A percentile compares a stretch with the other conserved stretches of the same genome.
Conservation (phyloP, 2,797 vertebrate species). For the Sardinella longiceps region DNA sequence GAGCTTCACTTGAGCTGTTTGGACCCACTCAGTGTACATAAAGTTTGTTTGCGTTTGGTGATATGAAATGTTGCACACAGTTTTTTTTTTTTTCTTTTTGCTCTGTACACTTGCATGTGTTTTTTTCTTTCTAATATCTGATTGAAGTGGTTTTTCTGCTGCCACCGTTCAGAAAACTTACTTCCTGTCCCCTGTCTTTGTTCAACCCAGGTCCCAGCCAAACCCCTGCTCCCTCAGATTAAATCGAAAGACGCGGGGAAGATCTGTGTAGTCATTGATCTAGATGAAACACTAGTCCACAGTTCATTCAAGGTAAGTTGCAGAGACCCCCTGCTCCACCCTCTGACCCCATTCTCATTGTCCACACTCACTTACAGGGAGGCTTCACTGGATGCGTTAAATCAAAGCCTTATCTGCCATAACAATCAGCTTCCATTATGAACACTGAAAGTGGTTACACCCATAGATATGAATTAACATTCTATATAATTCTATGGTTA, state of each 20-base stretch:
- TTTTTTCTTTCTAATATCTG: background rate
- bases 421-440: no score
- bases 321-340: background rate
- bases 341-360: background rate
- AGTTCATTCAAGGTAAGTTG: slow-evolving; percentile 95
- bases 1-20: slow-evolving; percentile 1
- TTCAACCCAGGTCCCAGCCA: slow-evolving; percentile 73
- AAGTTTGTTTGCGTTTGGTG: background rate
- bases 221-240: slow-evolving; percentile 86
- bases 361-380: slow-evolving; percentile 15
- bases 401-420: no score
- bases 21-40: background rate
- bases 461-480: no score
- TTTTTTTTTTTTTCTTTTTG: slow-evolving; percentile 1
- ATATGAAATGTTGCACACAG: background rate
- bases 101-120: slow-evolving; percentile 12
- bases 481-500: no score
- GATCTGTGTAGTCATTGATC: slow-evolving; percentile 96
- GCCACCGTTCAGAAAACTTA: slow-evolving; percentile 26
- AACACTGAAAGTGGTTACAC: no score
- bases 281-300: slow-evolving; percentile 97
- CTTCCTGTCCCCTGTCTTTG: slow-evolving; percentile 5
- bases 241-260: slow-evolving; percentile 86
- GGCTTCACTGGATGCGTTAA: no score
- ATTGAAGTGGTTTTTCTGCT: background rate